Conservation (phyloP, 2,888 invertebrate genomes). For the Timema cristinae region DNA sequence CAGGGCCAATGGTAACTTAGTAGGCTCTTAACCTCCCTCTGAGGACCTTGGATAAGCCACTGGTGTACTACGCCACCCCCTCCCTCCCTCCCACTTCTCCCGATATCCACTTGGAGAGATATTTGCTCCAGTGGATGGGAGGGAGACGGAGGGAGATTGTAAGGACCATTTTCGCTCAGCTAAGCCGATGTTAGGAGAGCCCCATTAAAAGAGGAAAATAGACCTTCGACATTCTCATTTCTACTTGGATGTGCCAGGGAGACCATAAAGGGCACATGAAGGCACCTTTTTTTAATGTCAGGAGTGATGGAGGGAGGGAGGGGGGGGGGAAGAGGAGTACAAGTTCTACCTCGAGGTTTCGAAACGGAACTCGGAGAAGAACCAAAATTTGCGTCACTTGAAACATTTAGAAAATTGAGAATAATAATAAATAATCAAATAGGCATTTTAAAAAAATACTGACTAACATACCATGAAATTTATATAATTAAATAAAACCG, state of each 20-base stretch:
- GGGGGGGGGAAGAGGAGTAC: neutral
- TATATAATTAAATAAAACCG: too few species aligned
- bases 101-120: conserved; percentile 20
- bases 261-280: too few species aligned
- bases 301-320: neutral
- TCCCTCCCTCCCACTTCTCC: conserved; percentile 14
- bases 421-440: too few species aligned
- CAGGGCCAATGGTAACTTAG: conserved; percentile 29
- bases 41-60: conserved; percentile 10
- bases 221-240: neutral
- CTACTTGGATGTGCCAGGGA: too few species aligned
- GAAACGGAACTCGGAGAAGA: too few species aligned
- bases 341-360: too few species aligned
- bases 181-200: conserved; percentile 17
- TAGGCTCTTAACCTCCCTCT: conserved; percentile 26
- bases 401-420: too few species aligned
- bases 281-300: neutral
- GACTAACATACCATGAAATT: too few species aligned
- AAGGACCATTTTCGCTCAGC: conserved; percentile 28
- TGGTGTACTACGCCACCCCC: neutral
- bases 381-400: too few species aligned
- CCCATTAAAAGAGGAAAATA: conserved; percentile 2
- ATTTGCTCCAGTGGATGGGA: conserved; percentile 20
- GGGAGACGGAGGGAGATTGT: conserved; percentile 18
- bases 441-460: too few species aligned